Percentiles rank a stretch among this genome's conserved stretches.
Conservation (phyloP, 1,140 invertebrate genomes). For the Drosophila setifemur region DNA sequence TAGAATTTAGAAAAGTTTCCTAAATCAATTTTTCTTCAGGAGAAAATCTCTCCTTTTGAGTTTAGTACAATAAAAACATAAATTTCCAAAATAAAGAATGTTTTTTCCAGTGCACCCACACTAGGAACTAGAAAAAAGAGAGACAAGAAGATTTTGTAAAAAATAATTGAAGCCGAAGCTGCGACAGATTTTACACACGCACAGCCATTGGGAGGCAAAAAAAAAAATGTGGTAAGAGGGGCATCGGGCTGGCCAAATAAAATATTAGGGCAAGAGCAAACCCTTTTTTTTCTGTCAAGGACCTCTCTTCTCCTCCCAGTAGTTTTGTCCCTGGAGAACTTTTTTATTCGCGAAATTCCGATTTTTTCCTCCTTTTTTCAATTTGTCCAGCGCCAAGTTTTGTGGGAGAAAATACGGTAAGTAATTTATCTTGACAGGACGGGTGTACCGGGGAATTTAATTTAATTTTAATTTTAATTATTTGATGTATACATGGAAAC, state of each 20-base stretch:
- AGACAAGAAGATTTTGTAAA: constrained; percentile 73
- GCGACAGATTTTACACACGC: constrained; percentile 67
- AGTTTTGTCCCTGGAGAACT: constrained; percentile 14
- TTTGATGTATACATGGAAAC: too few relatives aligned
- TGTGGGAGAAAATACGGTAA: constrained; percentile 62
- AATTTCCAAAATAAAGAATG: too few relatives aligned
- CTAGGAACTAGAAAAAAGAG: constrained; percentile 48
- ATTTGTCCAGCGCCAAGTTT: constrained; percentile 58
- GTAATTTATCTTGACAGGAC: constrained; percentile 70
- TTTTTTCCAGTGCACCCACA: constrained; percentile 11
- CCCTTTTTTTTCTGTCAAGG: constrained; percentile 60
- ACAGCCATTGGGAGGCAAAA: constrained; percentile 8
- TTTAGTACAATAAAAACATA: background rate
- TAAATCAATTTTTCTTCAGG: too few relatives aligned
- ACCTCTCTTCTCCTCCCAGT: background rate
- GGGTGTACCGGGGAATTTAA: constrained; percentile 27
- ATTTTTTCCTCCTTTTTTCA: constrained; percentile 43
- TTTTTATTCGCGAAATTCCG: constrained; percentile 37
- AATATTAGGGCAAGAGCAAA: constrained; percentile 53
- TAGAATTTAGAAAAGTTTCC: too few relatives aligned
- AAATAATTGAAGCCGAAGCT: constrained; percentile 75
- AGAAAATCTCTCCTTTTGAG: background rate
- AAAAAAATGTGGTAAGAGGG: background rate
- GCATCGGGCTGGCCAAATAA: constrained; percentile 36
- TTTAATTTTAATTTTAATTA: constrained; percentile 62